Base-by-base conservation (phyloP, 2,797 vertebrate genomes). In the Clarias fuscus region DNA sequence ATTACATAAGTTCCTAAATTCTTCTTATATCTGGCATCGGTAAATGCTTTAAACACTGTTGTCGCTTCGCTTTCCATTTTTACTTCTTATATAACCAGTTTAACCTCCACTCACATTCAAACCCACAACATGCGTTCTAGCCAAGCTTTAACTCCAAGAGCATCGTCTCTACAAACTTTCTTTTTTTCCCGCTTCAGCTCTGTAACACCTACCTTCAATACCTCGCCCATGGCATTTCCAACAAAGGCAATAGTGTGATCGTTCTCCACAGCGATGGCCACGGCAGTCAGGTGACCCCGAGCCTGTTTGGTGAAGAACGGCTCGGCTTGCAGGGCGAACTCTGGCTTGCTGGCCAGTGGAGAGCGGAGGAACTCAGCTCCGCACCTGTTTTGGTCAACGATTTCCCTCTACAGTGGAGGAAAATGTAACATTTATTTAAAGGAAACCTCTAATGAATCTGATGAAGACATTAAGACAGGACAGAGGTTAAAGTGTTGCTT, bases 161-260 rank as follows among this genome's bases (percentile, higher is more conserved):
- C 62, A 75, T 3, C 30, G 20, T 11, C 4, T 11, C 30, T 81
- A 65, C n/a, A 3, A 64, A 64, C 33, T 62, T 62, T 58, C 18
- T 72, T 27, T 48, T 56, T 24, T 40, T 64, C 15, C 7, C 7
- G 14, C 70, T 37, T 73, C 56, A 61, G 56, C 76, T 22, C 59
- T 65, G 62, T 58, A 67, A 67, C 72, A 77, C 88, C 92, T 93
- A 99, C 97, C 97, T 99, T 98, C 68, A 95, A 94, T 88, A 99
- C 95, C 85, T 96, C 96, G 83, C 98, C 97, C 22, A 96, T 91
- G 0, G 92, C 96, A 0, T 96, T 98, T 53, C 98, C 98, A 91
- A 99, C 92, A 89, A 99, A 98, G 65, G 96, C 97, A 8, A 99
- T 91, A 0, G 96, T 96, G 89, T 99, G 96, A 22, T 95, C 94